These are phyloP conservation scores for Dione juno DNA, from an alignment of 2,888 invertebrate genomes.

Conservation along the genomic window DNA sequence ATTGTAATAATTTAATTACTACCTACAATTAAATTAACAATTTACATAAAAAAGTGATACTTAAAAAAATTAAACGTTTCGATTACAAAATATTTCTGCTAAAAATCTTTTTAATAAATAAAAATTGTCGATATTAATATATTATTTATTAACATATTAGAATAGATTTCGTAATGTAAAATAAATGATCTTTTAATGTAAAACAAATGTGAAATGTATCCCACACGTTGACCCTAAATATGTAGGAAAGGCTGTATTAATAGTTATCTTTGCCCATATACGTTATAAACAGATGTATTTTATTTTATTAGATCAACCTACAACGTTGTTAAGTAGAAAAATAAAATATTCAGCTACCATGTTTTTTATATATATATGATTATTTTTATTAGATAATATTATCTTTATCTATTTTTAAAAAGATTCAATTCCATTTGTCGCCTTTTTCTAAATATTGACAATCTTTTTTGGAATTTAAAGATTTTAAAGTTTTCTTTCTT, in stretches of 20 bases:
- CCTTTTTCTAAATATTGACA: too few species aligned
- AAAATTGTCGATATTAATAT: neutral
- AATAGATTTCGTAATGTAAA: neutral
- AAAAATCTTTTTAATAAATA: neutral
- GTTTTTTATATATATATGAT: neutral
- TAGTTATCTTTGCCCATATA: slow-evolving; percentile 26
- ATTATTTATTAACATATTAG: neutral
- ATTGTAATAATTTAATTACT: too few species aligned
- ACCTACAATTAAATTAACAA: too few species aligned
- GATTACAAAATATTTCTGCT: neutral
- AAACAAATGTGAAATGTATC: slow-evolving; percentile 27
- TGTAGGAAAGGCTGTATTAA: slow-evolving; percentile 26
- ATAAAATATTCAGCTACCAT: slow-evolving; percentile 3
- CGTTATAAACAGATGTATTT: slow-evolving; percentile 11
- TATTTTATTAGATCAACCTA: slow-evolving; percentile 24
- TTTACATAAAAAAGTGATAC: too few species aligned
- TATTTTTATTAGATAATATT: neutral
- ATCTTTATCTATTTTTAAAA: neutral
- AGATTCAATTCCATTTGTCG: neutral
- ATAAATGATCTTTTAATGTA: slow-evolving; percentile 7
- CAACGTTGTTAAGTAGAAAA: slow-evolving; percentile 12
- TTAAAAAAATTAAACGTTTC: too few species aligned
- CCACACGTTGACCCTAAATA: slow-evolving; percentile 30
- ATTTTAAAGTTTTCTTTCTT: too few species aligned
- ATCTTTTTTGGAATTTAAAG: too few species aligned